Percentiles rank a stretch among this genome's conserved stretches.
Evolutionary conservation across 2,797 vertebrate species (phyloP).

Genomic region (Saxicola maurus): DNA sequence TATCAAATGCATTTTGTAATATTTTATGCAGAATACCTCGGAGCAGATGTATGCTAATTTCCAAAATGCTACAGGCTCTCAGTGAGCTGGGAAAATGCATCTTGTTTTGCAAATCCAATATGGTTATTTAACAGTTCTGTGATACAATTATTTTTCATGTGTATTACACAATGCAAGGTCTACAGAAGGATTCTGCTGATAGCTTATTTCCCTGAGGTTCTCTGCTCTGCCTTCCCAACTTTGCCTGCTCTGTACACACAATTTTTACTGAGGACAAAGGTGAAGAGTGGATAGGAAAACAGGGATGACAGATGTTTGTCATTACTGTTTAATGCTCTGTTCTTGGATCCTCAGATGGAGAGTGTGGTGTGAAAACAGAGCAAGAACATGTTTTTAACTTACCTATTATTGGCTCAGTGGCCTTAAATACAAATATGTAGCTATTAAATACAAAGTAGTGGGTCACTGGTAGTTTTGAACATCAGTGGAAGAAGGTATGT

Average conservation of each 20-base stretch:
- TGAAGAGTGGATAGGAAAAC: constrained; percentile 13
- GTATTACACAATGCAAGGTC: not conserved
- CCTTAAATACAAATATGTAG: not conserved
- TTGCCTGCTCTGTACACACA: not conserved
- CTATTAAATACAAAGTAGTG: not conserved
- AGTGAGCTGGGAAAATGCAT: not conserved
- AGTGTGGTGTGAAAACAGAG: not conserved
- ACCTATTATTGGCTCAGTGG: not conserved
- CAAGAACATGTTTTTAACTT: not conserved
- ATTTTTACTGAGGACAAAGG: constrained; percentile 12
- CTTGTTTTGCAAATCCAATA: constrained; percentile 35
- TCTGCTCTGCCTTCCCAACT: constrained; percentile 1
- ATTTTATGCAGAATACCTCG: constrained; percentile 34
- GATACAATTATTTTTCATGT: constrained; percentile 38
- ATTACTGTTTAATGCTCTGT: constrained; percentile 1
- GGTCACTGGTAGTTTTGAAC: not conserved
- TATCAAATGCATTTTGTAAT: constrained; percentile 14
- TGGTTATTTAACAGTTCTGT: constrained; percentile 40
- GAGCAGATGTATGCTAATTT: constrained; percentile 41
- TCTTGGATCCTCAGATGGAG: not conserved
- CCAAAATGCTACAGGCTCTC: not conserved
- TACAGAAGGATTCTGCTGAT: constrained; percentile 34
- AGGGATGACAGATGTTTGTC: constrained; percentile 6
- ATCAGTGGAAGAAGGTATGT: not conserved
- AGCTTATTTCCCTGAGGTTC: constrained; percentile 21